Evolutionary conservation across 2,797 vertebrate genomes (phyloP).

Genomic region (Carcharodon carcharias): DNA sequence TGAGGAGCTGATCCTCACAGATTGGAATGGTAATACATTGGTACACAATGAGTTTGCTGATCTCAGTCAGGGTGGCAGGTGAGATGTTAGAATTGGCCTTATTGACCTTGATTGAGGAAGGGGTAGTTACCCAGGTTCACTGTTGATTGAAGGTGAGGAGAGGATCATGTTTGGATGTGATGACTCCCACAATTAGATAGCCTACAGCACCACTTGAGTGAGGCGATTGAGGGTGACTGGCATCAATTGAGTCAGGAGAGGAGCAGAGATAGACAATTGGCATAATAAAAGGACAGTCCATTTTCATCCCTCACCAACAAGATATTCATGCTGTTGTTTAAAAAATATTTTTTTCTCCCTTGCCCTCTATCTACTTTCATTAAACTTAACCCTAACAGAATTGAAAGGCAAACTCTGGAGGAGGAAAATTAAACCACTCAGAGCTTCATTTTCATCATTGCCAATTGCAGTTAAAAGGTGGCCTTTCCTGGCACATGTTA

Average conservation of each 20-base stretch:
- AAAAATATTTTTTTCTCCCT: background rate
- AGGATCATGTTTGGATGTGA: background rate
- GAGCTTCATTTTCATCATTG: too few relatives aligned
- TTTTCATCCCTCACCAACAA: background rate
- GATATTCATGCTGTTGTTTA: background rate
- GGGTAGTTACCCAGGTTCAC: background rate
- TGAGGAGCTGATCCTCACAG: background rate
- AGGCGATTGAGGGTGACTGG: background rate
- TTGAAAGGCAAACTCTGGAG: background rate
- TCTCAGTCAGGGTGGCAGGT: background rate
- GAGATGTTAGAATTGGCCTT: background rate
- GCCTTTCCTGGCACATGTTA: too few relatives aligned
- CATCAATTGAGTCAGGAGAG: background rate
- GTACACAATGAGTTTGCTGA: background rate
- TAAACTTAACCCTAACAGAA: too few relatives aligned
- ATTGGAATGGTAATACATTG: background rate
- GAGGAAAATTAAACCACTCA: background rate
- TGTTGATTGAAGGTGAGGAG: background rate
- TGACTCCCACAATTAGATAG: background rate
- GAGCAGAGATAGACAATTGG: background rate
- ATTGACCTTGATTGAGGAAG: background rate
- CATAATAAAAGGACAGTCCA: background rate
- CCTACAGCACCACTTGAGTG: background rate
- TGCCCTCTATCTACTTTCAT: background rate
- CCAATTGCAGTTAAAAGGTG: too few relatives aligned